Evolutionary conservation across 2,113 vertebrate genomes (phyloP).

Genomic region (Ceratotherium simum): DNA sequence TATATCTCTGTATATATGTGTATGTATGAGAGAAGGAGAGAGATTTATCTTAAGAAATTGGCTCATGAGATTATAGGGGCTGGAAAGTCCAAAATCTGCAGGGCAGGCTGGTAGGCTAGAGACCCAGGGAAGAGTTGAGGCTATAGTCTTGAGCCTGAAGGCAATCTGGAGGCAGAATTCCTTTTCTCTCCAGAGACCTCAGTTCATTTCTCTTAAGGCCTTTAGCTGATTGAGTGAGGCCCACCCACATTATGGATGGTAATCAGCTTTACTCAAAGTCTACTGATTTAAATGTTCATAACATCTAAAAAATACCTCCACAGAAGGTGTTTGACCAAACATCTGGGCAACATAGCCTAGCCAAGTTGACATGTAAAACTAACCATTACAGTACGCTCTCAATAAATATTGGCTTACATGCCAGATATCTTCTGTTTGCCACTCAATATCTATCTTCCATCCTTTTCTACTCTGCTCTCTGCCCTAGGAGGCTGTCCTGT

Average conservation of each 20-base stretch:
- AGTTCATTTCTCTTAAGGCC: background rate
- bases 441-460: background rate
- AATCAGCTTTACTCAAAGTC: background rate
- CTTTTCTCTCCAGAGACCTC: background rate
- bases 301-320: background rate
- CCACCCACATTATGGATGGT: background rate
- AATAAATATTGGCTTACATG: background rate
- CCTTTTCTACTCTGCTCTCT: background rate
- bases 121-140: background rate
- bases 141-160: background rate
- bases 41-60: background rate
- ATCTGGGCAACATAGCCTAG: background rate
- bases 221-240: background rate
- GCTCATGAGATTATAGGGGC: background rate
- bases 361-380: background rate
- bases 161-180: background rate
- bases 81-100: background rate
- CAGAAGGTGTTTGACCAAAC: background rate
- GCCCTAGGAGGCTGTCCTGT: background rate
- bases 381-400: background rate
- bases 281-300: background rate
- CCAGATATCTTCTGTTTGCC: background rate
- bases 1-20: no score
- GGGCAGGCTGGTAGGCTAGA: background rate
- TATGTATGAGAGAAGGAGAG: no score